These are phyloP conservation scores for Vollenhovia emeryi DNA, from an alignment of 1,140 invertebrate species.

Conservation along the genomic window DNA sequence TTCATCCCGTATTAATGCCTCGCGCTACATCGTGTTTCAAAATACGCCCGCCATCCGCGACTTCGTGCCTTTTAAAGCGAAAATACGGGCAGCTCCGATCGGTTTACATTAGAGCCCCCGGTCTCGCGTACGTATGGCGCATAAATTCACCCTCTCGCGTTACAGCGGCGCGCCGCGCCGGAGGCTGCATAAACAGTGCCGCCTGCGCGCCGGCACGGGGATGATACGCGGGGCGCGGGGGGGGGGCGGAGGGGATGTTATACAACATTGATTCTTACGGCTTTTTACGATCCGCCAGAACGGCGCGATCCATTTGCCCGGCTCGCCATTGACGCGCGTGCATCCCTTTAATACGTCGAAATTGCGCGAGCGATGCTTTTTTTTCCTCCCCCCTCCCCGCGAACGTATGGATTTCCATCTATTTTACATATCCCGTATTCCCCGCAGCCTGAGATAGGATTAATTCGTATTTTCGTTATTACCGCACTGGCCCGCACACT, in stretches of 20 bases:
- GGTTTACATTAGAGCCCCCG: conserved; percentile 66
- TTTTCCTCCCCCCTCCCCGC: conserved; percentile 33
- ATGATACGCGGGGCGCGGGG: too few species aligned
- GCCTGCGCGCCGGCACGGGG: background rate
- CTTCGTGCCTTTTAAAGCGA: conserved; percentile 65
- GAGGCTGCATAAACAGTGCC: conserved; percentile 55
- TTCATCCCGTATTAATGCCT: conserved; percentile 63
- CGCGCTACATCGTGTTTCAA: conserved; percentile 36
- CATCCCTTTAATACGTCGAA: conserved; percentile 29
- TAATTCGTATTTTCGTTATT: conserved; percentile 44
- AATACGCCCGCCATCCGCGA: conserved; percentile 16
- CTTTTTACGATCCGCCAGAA: conserved; percentile 19
- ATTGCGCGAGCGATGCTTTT: conserved; percentile 1
- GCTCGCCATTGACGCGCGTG: background rate
- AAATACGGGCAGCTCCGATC: conserved; percentile 65
- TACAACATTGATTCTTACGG: conserved; percentile 51
- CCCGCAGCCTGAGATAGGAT: background rate
- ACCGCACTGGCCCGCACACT: background rate
- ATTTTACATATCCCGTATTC: background rate
- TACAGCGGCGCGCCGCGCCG: background rate
- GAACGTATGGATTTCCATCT: conserved; percentile 12
- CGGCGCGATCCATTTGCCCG: conserved; percentile 23
- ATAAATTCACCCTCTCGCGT: conserved; percentile 55
- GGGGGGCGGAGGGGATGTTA: conserved; percentile 25
- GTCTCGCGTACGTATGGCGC: conserved; percentile 39